Conservation (phyloP, 1,140 invertebrate genomes). For the Notospermus geniculatus region DNA sequence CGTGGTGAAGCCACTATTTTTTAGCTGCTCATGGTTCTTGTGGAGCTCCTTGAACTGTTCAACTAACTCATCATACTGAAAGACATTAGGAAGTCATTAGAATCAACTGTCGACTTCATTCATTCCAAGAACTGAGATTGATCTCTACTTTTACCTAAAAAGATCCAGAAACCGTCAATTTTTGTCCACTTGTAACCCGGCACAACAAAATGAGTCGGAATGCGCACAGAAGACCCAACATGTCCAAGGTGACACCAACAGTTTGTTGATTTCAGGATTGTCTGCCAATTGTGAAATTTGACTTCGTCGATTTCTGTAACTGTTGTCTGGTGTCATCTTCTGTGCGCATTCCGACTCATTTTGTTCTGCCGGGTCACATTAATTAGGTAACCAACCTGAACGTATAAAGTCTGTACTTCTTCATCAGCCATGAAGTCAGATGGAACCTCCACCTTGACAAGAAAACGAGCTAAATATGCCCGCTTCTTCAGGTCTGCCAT, state of each 20-base stretch:
- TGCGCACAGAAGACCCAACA: too few species aligned
- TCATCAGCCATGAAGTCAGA: conserved; percentile 75
- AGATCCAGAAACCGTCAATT: not conserved
- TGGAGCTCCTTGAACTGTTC: conserved; percentile 80
- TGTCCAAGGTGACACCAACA: too few species aligned
- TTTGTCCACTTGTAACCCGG: too few species aligned
- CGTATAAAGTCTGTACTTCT: conserved; percentile 70
- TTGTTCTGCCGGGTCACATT: too few species aligned
- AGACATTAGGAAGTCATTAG: conserved; percentile 10
- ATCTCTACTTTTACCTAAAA: not conserved
- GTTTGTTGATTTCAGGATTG: too few species aligned
- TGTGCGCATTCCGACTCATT: too few species aligned
- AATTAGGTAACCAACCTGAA: conserved; percentile 57
- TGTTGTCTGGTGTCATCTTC: too few species aligned
- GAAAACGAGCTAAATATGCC: conserved; percentile 74
- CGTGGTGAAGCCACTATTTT: conserved; percentile 63
- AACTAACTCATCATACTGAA: conserved; percentile 72
- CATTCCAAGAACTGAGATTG: not conserved
- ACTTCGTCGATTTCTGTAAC: too few species aligned
- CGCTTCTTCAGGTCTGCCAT: conserved; percentile 73
- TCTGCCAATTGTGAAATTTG: too few species aligned
- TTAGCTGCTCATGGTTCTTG: conserved; percentile 69
- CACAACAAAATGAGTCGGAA: too few species aligned
- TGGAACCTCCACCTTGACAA: conserved; percentile 79
- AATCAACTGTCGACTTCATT: not conserved